A percentile compares a stretch with the other conserved stretches of the same genome.
Evolutionary conservation across 2,797 vertebrate genomes (phyloP).

Genomic region (Acipenser transmontanus): DNA sequence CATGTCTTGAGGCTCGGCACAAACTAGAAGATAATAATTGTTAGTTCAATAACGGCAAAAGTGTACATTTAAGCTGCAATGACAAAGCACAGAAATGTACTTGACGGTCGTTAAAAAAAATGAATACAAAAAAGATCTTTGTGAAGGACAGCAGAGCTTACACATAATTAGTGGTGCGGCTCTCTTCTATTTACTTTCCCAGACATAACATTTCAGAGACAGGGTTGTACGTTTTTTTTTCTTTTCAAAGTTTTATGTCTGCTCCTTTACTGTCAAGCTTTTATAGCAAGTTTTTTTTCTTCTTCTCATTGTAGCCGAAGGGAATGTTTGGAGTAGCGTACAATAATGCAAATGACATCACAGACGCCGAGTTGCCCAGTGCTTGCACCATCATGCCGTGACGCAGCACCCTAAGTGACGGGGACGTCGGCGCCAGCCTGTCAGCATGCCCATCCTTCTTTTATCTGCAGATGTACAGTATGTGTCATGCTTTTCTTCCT

Average conservation of each 20-base stretch:
- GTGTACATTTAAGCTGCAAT: no score
- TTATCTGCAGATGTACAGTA: slow-evolving; percentile 40
- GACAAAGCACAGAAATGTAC: no score
- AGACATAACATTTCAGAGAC: background rate
- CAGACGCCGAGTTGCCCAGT: slow-evolving; percentile 30
- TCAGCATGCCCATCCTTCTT: slow-evolving; percentile 23
- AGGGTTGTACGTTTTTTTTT: background rate
- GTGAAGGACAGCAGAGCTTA: background rate
- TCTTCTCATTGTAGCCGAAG: background rate
- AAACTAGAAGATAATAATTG: no score
- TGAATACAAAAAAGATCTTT: no score
- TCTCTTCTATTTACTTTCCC: background rate
- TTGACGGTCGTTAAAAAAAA: no score
- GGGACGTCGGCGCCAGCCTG: slow-evolving; percentile 24
- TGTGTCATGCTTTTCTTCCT: slow-evolving; percentile 43
- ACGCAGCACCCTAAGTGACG: slow-evolving; percentile 28
- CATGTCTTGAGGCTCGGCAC: no score
- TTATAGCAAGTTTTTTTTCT: background rate
- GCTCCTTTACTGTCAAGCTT: slow-evolving; percentile 27
- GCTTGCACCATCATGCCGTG: slow-evolving; percentile 30
- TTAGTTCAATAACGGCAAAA: no score
- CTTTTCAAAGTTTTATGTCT: slow-evolving; percentile 43
- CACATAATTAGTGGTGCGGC: background rate
- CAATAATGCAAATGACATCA: slow-evolving; percentile 37
- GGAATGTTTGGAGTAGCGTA: slow-evolving; percentile 31